Conservation (phyloP, 2,888 invertebrate genomes). For the Chloroclysta siterata region DNA sequence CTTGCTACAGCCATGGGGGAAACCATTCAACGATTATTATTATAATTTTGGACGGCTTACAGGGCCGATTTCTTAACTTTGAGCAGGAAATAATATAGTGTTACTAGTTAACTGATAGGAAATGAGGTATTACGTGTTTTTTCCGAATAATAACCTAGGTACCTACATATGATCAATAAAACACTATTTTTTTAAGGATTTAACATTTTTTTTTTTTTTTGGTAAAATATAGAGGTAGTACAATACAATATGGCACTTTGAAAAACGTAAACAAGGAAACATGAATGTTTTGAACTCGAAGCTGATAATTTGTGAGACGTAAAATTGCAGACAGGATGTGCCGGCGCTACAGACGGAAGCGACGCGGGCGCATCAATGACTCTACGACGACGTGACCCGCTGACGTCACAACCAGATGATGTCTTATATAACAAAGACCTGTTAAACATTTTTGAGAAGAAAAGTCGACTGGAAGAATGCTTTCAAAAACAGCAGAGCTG, state of each 20-base stretch:
- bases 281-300: constrained; percentile 26
- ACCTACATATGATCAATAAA: too few species aligned
- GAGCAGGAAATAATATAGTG: constrained; percentile 23
- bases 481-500: neutral
- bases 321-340: constrained; percentile 72
- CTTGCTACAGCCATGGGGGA: constrained; percentile 59
- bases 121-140: constrained; percentile 6
- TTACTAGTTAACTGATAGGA: constrained; percentile 22
- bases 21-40: constrained; percentile 62
- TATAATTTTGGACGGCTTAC: constrained; percentile 54
- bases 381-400: constrained; percentile 58
- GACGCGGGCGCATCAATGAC: constrained; percentile 72
- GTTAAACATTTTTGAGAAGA: constrained; percentile 6
- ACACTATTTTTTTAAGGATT: too few species aligned
- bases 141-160: neutral
- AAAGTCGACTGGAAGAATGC: neutral
- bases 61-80: constrained; percentile 49
- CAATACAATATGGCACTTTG: neutral
- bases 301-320: constrained; percentile 41
- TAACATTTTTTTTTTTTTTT: too few species aligned
- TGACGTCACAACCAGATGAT: constrained; percentile 54
- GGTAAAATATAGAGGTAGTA: too few species aligned
- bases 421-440: constrained; percentile 26
- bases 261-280: constrained; percentile 23
- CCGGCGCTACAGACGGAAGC: constrained; percentile 78